Base-by-base conservation (phyloP, 2,113 vertebrate species). In the Conger conger region DNA sequence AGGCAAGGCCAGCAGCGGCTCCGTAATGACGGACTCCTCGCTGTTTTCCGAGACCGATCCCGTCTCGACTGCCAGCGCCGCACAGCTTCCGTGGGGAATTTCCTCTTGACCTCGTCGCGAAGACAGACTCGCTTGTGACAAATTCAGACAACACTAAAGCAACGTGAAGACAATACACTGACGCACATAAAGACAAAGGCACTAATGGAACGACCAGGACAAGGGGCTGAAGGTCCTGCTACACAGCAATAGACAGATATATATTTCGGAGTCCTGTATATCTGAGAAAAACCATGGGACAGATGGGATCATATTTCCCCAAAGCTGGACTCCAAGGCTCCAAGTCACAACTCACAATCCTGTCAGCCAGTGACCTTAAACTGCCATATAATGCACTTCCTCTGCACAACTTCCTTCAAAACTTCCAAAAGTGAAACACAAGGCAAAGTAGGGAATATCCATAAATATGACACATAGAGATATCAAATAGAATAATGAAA, bases 101-200 rank as follows among this genome's bases (percentile, higher is more conserved):
- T 84, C 78, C 8, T 79, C 42, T 79, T 36, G 54, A 84, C 76
- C 77, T 84, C 77, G 30, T 50, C 38, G 35, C 50, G 54, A 53
- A 85, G 84, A 81, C 84, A 85, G 79, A 82, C 73, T 77, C 77
- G 60, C 54, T 54, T 13, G 35, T 76, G 53, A 57, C 80, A 81
- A 27, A 85, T 54, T 33, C 20, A 50, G 45, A 50, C 45, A 13
- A 76, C 33, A 35, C 5, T 36, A 6, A 17, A 42, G 42, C 38
- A 81, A 82, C 33, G 40, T 53, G 76, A 81, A 76, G 13, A 85
- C 42, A 85, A 77, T 38, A 50, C 33, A 82, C 18, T 33, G 36
- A 82, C 54, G 80, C 80, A 36, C n/a, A 76, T 80, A 68, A 80
- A 40, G 23, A 30, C 53, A 79, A 63, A 80, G 30, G 17, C 77